Conservation (phyloP, 2,888 invertebrate species). For the Dione juno region DNA sequence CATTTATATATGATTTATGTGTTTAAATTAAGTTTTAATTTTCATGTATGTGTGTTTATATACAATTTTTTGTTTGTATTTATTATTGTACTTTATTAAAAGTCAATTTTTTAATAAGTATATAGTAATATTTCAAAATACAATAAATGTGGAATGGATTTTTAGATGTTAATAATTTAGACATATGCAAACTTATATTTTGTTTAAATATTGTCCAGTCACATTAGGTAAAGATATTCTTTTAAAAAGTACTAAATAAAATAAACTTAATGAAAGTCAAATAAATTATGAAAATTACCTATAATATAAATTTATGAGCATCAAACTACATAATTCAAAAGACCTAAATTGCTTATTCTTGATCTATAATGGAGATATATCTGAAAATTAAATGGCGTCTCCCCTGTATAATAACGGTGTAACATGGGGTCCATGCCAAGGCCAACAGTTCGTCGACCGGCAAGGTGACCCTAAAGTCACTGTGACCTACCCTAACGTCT, state of each 20-base stretch:
- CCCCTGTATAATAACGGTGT: conserved; percentile 45
- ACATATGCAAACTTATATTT: too few relatives aligned
- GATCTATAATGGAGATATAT: background rate
- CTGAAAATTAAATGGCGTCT: conserved; percentile 17
- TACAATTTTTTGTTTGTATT: too few relatives aligned
- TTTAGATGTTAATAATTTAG: too few relatives aligned
- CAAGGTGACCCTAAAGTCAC: conserved; percentile 74
- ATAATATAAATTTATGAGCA: background rate
- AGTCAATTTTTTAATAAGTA: too few relatives aligned
- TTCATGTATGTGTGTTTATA: background rate
- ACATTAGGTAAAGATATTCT: too few relatives aligned
- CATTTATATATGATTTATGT: background rate
- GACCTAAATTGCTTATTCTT: background rate
- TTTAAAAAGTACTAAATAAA: too few relatives aligned
- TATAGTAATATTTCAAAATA: too few relatives aligned
- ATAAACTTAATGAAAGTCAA: background rate
- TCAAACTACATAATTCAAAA: background rate
- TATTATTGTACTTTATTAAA: background rate
- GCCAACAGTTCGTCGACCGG: conserved; percentile 62
- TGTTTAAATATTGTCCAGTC: too few relatives aligned
- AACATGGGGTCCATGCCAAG: conserved; percentile 45
- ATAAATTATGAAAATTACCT: background rate
- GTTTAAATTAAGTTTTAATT: background rate
- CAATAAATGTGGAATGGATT: too few relatives aligned
- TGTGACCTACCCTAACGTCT: conserved; percentile 71